Conservation (phyloP, 2,113 vertebrate species). For the Phasianus colchicus region DNA sequence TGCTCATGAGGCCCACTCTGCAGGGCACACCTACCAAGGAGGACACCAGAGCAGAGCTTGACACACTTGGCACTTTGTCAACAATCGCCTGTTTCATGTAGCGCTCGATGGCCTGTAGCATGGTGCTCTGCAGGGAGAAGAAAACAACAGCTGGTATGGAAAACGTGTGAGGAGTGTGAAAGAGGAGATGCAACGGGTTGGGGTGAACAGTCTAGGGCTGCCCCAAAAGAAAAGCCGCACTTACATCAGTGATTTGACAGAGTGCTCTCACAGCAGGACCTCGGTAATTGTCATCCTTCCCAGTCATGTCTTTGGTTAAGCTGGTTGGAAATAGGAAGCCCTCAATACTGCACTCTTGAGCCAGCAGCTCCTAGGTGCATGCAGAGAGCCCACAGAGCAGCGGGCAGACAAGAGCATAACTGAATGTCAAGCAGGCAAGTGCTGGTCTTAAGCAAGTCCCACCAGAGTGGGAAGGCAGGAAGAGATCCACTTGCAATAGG, state of each 20-base stretch:
- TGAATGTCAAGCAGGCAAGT: neutral
- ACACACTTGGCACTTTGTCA: slow-evolving; percentile 86
- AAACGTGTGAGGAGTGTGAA: neutral
- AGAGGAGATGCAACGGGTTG: neutral
- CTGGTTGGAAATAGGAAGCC: slow-evolving; percentile 42
- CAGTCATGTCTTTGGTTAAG: slow-evolving; percentile 88
- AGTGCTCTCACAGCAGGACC: slow-evolving; percentile 83
- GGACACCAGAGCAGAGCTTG: slow-evolving; percentile 85
- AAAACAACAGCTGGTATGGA: neutral
- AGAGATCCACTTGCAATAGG: neutral
- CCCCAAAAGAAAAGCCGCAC: slow-evolving; percentile 22
- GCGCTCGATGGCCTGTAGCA: slow-evolving; percentile 86
- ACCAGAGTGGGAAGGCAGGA: neutral
- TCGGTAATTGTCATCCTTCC: slow-evolving; percentile 85
- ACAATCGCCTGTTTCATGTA: slow-evolving; percentile 88
- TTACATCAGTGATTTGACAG: slow-evolving; percentile 86
- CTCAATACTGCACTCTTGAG: neutral
- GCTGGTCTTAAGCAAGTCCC: neutral
- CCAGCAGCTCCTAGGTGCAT: neutral
- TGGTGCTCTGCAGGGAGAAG: slow-evolving; percentile 77
- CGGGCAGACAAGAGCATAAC: neutral
- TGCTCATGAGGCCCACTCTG: accelerated
- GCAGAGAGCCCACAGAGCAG: neutral
- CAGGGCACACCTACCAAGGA: slow-evolving; percentile 78
- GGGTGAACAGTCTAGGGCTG: neutral